Evolutionary conservation across 2,113 vertebrate genomes (phyloP).

Genomic region (Donacobius atricapilla): DNA sequence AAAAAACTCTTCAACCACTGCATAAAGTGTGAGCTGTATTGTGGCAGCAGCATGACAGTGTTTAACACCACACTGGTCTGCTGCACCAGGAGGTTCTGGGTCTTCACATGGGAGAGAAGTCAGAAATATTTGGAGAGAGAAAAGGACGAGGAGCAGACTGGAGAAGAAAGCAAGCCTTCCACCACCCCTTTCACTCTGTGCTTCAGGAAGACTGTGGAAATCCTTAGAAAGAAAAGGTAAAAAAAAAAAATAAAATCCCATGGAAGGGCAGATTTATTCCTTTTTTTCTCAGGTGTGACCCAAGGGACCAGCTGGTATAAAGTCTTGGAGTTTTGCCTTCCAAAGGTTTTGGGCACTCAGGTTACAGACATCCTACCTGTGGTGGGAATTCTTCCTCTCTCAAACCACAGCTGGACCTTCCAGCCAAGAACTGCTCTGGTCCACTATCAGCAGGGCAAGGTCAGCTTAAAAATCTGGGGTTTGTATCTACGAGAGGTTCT

Average conservation of each 20-base stretch:
- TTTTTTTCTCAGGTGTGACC: not conserved
- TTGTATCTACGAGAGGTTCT: not conserved
- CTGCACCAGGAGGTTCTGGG: not conserved
- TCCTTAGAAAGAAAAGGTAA: not conserved
- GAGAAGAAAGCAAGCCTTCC: not conserved
- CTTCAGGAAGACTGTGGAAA: not conserved
- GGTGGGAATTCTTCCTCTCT: not conserved
- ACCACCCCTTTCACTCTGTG: not conserved
- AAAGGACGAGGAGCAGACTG: not conserved
- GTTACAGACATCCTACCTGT: fast-evolving
- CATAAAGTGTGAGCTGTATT: fast-evolving
- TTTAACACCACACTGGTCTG: fast-evolving
- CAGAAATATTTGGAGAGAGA: not conserved
- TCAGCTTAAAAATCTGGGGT: not conserved
- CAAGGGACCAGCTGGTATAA: not conserved
- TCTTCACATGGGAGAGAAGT: not conserved
- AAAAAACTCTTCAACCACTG: not conserved
- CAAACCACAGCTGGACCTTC: not conserved
- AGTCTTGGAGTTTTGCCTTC: not conserved
- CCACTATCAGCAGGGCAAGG: not conserved
- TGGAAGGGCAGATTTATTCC: not conserved
- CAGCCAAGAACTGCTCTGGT: not conserved
- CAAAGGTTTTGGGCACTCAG: not conserved
- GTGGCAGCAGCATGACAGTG: fast-evolving
- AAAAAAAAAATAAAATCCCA: not conserved